Evolutionary conservation across 2,113 vertebrate genomes (phyloP).

Genomic region (Hippocampus barbouri): DNA sequence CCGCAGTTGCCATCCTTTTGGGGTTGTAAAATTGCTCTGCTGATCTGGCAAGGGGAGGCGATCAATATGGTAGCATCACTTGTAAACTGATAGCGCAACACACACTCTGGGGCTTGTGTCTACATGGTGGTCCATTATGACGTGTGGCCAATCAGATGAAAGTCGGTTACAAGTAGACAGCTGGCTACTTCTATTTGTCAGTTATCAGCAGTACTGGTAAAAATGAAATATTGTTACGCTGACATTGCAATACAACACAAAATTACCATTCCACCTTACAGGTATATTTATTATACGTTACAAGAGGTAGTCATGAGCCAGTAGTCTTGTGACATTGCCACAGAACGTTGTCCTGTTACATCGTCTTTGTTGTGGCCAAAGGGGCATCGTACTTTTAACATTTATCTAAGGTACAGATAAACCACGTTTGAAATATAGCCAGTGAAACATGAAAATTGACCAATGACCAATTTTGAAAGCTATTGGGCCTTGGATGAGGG

Average conservation of each 20-base stretch:
- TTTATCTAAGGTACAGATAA: not conserved
- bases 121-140: constrained; percentile 67
- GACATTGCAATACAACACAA: not conserved
- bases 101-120: constrained; percentile 56
- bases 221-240: not conserved
- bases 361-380: not conserved
- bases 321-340: not conserved
- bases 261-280: not conserved
- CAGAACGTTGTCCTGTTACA: not conserved
- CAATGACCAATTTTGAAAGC: not conserved
- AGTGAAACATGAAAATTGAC: not conserved
- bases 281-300: no score
- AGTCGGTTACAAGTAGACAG: constrained; percentile 64
- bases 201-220: not conserved
- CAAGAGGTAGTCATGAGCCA: not conserved
- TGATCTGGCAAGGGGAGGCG: constrained; percentile 73
- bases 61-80: constrained; percentile 72
- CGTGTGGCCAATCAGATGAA: constrained; percentile 63
- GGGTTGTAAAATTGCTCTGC: constrained; percentile 66
- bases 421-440: not conserved
- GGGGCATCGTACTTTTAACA: not conserved
- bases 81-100: constrained; percentile 76
- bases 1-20: constrained; percentile 69
- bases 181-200: not conserved
- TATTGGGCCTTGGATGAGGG: not conserved